A percentile compares a stretch with the other conserved stretches of the same genome.
phyloP scores from a whole-genome alignment of 2,113 vertebrate species.

The Merops nubicus region DNA sequence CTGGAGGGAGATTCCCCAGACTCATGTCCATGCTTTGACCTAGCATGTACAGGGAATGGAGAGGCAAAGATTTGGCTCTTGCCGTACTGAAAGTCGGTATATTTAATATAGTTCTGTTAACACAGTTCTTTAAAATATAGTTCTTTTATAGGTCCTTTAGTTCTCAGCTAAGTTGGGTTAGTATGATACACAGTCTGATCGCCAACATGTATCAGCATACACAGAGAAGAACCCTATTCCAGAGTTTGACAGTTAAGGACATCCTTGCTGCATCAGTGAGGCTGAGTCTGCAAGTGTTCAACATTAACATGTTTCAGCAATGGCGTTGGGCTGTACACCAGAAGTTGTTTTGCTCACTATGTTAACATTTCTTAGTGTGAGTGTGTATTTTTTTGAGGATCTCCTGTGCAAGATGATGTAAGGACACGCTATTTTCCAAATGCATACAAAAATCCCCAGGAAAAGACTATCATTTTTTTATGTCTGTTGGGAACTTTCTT shows the following conservation, averaged over 20 bases:
- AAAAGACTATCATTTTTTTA: background rate
- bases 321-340: background rate
- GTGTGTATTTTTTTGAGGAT: background rate
- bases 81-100: background rate
- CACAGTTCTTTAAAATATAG: no score
- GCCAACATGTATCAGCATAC: background rate
- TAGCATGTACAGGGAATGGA: background rate
- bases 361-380: constrained; percentile 30
- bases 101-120: no score
- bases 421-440: background rate
- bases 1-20: background rate
- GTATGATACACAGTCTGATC: background rate
- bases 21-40: background rate
- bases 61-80: background rate
- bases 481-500: constrained; percentile 8
- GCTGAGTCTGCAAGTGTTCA: background rate
- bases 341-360: constrained; percentile 2
- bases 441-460: background rate
- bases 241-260: background rate
- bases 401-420: background rate
- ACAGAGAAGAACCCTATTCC: background rate
- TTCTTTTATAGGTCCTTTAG: background rate
- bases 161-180: background rate
- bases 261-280: background rate
- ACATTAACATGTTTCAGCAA: background rate